Evolutionary conservation across 37 sponge, comb jelly and placozoan species (phyloP).

Genomic region (Corticium candelabrum): DNA sequence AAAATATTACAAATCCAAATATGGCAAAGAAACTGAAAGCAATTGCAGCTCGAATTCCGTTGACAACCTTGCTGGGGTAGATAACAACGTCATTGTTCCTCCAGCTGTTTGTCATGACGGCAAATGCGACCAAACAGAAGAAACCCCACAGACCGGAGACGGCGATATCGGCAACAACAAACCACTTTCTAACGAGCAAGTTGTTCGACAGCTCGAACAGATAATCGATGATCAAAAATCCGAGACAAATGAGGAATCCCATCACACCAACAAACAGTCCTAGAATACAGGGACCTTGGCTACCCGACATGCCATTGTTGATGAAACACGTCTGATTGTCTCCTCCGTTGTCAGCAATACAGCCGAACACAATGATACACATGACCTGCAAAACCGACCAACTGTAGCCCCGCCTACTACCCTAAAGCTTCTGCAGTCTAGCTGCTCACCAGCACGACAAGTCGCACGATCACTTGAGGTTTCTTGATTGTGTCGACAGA

Average conservation of each 20-base stretch:
- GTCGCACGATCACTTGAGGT: conserved; percentile 1
- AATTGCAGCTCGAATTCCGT: neutral
- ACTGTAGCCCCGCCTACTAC: neutral
- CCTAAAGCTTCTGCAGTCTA: neutral
- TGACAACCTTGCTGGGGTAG: neutral
- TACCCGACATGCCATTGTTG: neutral
- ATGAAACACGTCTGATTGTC: neutral
- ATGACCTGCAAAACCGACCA: neutral
- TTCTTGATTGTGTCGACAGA: neutral
- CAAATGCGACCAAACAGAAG: neutral
- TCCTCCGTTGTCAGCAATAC: neutral
- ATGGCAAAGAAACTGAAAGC: neutral
- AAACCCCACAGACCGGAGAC: neutral
- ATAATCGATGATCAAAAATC: neutral
- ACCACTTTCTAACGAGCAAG: neutral
- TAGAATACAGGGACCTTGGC: neutral
- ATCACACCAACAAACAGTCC: neutral
- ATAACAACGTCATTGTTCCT: neutral
- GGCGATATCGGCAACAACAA: neutral
- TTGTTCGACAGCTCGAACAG: neutral
- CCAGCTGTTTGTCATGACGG: neutral
- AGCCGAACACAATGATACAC: neutral
- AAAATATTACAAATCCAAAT: neutral
- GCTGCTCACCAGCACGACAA: neutral
- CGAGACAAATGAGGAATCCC: neutral